Evolutionary conservation across 2,113 vertebrate species (phyloP).

Genomic region (Mustela nigripes): DNA sequence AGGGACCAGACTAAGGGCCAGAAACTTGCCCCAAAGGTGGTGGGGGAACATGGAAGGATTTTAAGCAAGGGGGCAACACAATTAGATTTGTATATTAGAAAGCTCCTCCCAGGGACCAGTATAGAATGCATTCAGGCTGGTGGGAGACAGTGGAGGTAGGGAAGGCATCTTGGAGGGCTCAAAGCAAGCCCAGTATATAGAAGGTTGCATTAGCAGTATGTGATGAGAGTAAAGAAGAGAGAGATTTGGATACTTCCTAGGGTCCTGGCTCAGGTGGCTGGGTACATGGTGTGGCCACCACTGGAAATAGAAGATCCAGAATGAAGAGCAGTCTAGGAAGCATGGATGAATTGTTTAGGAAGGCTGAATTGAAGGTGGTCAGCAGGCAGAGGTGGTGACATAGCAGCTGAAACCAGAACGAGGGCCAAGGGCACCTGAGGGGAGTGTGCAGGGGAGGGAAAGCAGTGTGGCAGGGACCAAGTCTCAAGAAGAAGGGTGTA

Average conservation of each 20-base stretch:
- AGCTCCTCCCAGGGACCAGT: background rate
- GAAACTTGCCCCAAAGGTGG: background rate
- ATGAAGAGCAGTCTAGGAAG: conserved; percentile 4
- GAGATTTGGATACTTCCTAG: background rate
- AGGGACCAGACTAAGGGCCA: background rate
- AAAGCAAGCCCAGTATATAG: background rate
- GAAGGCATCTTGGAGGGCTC: background rate
- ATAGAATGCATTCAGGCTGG: background rate
- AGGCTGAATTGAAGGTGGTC: background rate
- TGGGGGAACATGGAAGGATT: background rate
- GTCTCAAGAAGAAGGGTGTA: background rate
- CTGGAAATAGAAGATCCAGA: background rate
- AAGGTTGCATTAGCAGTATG: background rate
- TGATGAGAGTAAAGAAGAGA: background rate
- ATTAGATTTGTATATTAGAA: conserved; percentile 37
- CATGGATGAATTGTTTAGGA: background rate
- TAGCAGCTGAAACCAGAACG: background rate
- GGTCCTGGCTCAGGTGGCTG: background rate
- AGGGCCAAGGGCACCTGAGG: background rate
- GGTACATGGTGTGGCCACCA: background rate
- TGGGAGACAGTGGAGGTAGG: background rate
- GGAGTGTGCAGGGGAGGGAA: background rate
- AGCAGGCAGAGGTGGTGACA: background rate
- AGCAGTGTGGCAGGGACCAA: background rate
- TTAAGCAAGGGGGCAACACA: background rate